Base-by-base conservation (phyloP, 2,113 vertebrate species). In the Meles meles region DNA sequence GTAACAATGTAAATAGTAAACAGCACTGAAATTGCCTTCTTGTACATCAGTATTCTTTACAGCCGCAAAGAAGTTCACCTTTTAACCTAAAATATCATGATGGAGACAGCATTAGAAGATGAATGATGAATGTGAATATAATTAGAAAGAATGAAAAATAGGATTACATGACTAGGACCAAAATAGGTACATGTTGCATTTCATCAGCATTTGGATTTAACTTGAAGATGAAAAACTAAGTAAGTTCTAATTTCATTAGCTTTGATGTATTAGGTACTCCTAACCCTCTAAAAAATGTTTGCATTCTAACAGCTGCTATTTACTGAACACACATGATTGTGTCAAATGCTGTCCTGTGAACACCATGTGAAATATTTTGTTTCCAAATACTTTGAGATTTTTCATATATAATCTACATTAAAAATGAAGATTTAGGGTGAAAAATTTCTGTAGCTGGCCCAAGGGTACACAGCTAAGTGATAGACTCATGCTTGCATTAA, bases 311-410 rank as follows among this genome's bases (percentile, higher is more conserved):
- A 72, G 42, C 0, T 69, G 3, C 6, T 29, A 7, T 23, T 88
- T 77, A 25, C 5, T 47, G 17, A 47, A 12, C 31, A 27, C 9
- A 18, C 82, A 80, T 14, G 52, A 49, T 37, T 55, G 3, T 34
- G 17, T 77, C 13, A 55, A 31, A 1, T 2, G 12, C 1, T 47
- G 4, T 31, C 6, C 6, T n/a, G 13, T 15, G 29, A 21, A 37
- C 3, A 47, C 39, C 20, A 49, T 2, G 12, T 21, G 3, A 10
- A 25, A 13, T 52, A 15, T 39, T 61, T 23, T 27, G 17, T 90
- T 90, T 67, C 21, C 3, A 79, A 52, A 49, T 52, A 6, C 13
- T 90, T 52, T 39, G 23, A 39, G 6, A 6, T 52, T 67, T 20
- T 7, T 79, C 63, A 80, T 80, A 39, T 37, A 69, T 39, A 90